Percentiles rank a stretch among this genome's conserved stretches.
Evolutionary conservation across 2,113 vertebrate species (phyloP).

Genomic region (Tetrao urogallus): DNA sequence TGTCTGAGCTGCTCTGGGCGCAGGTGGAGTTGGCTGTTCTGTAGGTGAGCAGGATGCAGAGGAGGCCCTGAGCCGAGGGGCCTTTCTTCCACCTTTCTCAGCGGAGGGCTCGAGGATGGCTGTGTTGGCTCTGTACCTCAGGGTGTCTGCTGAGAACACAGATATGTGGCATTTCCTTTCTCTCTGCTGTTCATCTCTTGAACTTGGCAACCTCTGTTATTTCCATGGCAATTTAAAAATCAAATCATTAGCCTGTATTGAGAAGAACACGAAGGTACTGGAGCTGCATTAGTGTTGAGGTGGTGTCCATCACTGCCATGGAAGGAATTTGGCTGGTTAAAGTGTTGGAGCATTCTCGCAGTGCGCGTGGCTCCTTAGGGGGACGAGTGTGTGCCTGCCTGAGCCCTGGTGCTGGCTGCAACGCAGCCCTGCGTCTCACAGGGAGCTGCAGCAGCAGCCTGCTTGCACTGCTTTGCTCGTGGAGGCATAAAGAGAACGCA

Average conservation of each 20-base stretch:
- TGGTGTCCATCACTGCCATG: not conserved
- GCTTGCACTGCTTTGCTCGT: rapidly evolving
- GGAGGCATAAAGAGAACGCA: not conserved
- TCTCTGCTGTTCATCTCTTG: not conserved
- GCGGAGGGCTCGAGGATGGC: not conserved
- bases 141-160: not conserved
- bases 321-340: not conserved
- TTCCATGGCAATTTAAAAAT: not conserved
- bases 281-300: not conserved
- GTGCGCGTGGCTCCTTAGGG: too few relatives aligned
- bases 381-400: too few relatives aligned
- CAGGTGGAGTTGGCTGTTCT: not conserved
- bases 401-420: too few relatives aligned
- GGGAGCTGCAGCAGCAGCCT: not conserved
- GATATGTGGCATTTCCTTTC: not conserved
- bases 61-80: not conserved
- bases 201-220: not conserved
- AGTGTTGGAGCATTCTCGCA: not conserved
- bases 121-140: not conserved
- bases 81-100: not conserved
- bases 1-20: too few relatives aligned
- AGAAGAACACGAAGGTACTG: not conserved
- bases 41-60: rapidly evolving
- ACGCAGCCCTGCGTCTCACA: too few relatives aligned
- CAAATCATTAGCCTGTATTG: not conserved